Conservation (phyloP, 1,140 invertebrate genomes). For the Belonocnema kinseyi region DNA sequence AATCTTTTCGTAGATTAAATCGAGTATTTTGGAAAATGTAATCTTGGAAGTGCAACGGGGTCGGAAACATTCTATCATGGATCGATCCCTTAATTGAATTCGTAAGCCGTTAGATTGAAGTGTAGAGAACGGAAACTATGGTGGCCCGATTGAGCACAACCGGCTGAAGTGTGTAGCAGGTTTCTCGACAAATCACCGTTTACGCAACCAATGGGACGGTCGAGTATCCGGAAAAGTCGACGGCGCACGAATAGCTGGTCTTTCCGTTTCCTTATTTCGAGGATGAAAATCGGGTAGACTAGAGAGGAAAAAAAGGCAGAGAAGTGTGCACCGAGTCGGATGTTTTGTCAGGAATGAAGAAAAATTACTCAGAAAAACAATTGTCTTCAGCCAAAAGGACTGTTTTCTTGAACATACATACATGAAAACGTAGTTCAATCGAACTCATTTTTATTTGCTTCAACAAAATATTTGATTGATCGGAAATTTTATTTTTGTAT, state of each 20-base stretch:
- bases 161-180: slow-evolving; percentile 15
- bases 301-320: background rate
- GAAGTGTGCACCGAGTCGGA: slow-evolving; percentile 24
- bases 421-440: too few relatives aligned
- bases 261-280: slow-evolving; percentile 47
- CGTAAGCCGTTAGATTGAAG: slow-evolving; percentile 19
- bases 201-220: slow-evolving; percentile 43
- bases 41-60: background rate
- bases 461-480: too few relatives aligned
- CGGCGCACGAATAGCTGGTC: slow-evolving; percentile 36
- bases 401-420: too few relatives aligned
- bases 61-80: slow-evolving; percentile 11
- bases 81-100: slow-evolving; percentile 20
- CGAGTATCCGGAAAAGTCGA: slow-evolving; percentile 41
- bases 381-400: too few relatives aligned
- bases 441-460: too few relatives aligned
- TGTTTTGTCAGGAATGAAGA: slow-evolving; percentile 44
- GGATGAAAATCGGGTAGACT: slow-evolving; percentile 37
- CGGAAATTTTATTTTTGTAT: too few relatives aligned
- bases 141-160: slow-evolving; percentile 15
- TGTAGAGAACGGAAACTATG: slow-evolving; percentile 11
- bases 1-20: background rate
- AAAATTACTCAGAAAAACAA: background rate
- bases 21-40: background rate
- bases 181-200: slow-evolving; percentile 49